Base-by-base conservation (phyloP, 1,140 invertebrate species). In the Drosophila biarmipes region DNA sequence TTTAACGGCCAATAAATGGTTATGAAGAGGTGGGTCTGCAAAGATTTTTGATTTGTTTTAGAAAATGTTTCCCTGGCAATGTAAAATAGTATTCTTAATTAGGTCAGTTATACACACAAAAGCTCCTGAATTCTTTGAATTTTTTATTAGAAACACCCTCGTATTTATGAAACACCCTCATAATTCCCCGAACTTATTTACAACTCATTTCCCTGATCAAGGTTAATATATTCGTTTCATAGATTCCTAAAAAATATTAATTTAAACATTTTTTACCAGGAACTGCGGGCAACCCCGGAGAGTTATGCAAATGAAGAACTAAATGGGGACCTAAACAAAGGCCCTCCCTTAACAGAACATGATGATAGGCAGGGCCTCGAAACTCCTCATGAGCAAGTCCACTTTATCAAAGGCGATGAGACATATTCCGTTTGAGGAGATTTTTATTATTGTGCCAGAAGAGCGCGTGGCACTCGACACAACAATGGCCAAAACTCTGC, bases 351-450 rank as follows among this genome's bases (percentile, higher is more conserved):
- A 51, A 69, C 8, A 27, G 49, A 45, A 69, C 40, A 34, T 37
- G 42, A 46, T 68, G 62, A 43, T 31, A 63, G 66, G 63, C 40
- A 43, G 38, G 66, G 66, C 49, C 40, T 55, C 31, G 15, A 4
- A 34, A 40, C 34, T 69, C 67, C 67, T 68, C 64, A 85, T 80
- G 73, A 76, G 63, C 57, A 74, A 64, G 80, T 57, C 46, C 78
- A 80, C 81, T 86, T 49, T 61, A 86, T 86, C 81, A 85, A 80
- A 86, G 81, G 81, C 81, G 81, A 73, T 75, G 75, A 82, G 71
- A 81, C 78, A 59, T 55, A 52, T 69, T 58, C 62, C 76, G 68
- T 68, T 77, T 46, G 69, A 77, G 71, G 48, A 66, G 62, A 82
- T 82, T 76, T 66, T 35, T 52, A 40, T 69, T 64, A 38, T 77